phyloP scores from a whole-genome alignment of 1,140 invertebrate species.

The Hylaeus volcanicus region DNA sequence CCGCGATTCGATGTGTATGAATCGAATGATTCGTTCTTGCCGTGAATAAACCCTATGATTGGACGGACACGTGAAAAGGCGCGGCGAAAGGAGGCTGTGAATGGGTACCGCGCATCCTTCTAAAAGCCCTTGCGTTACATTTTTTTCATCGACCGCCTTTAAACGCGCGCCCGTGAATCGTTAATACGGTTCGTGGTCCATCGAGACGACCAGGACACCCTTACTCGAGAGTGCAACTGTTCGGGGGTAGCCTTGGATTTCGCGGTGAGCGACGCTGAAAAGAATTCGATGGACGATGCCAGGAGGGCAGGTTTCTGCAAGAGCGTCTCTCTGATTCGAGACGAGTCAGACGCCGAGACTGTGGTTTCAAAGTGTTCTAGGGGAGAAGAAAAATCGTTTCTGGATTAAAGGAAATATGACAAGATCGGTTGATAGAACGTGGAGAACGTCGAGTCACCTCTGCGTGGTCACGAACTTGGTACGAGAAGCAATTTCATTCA shows the following conservation, averaged over 20 bases:
- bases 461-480: no score
- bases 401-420: no score
- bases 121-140: not conserved
- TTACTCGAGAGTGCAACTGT: not conserved
- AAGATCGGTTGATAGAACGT: no score
- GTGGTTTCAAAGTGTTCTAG: no score
- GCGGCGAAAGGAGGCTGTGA: not conserved
- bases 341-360: no score
- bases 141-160: not conserved
- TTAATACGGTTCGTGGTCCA: slow-evolving; percentile 9
- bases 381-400: no score
- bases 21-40: slow-evolving; percentile 9
- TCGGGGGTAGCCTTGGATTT: not conserved
- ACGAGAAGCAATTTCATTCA: no score
- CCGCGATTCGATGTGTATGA: slow-evolving; percentile 21
- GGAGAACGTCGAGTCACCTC: no score
- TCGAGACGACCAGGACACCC: not conserved
- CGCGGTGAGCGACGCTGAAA: not conserved
- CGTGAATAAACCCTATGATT: not conserved
- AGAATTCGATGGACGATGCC: not conserved
- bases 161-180: not conserved
- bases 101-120: not conserved
- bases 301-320: no score
- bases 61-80: not conserved
- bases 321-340: no score